Percentiles rank a stretch among this genome's conserved stretches.
Conservation (phyloP, 2,113 vertebrate species). For the Pomatorhinus ruficollis region DNA sequence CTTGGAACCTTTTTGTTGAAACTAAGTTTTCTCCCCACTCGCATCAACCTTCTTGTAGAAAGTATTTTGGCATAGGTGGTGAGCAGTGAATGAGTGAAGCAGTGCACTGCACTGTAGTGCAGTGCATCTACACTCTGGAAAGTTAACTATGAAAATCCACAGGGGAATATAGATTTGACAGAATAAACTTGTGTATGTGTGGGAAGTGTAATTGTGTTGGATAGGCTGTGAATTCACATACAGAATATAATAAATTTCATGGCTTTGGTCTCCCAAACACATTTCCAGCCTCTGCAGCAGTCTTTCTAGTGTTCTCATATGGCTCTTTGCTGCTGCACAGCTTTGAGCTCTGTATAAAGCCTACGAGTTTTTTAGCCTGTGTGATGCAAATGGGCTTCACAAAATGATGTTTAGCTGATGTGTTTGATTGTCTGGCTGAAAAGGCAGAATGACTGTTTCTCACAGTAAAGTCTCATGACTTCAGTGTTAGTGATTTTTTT, state of each 20-base stretch:
- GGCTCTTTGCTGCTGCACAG: conserved; percentile 26
- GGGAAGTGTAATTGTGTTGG: conserved; percentile 44
- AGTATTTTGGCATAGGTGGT: background rate
- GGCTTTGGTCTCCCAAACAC: background rate
- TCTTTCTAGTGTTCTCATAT: conserved; percentile 33
- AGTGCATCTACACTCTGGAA: background rate
- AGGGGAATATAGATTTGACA: background rate
- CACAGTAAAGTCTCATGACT: background rate
- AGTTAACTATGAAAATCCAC: conserved; percentile 26
- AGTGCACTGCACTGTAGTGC: background rate
- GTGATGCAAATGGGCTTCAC: conserved; percentile 47
- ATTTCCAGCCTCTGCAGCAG: conserved; percentile 26
- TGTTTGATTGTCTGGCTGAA: conserved; percentile 24
- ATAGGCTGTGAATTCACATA: conserved; percentile 30
- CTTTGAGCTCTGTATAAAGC: conserved; percentile 31
- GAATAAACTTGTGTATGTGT: conserved; percentile 23
- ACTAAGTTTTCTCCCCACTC: background rate
- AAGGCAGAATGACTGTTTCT: conserved; percentile 9
- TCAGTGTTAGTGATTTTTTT: background rate
- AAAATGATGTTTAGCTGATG: conserved; percentile 5
- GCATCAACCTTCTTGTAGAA: background rate
- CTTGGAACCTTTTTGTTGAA: background rate
- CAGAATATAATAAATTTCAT: background rate
- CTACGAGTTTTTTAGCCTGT: conserved; percentile 25
- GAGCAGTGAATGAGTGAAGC: background rate